A percentile compares a stretch with the other conserved stretches of the same genome.
Conservation (phyloP, 1,140 invertebrate species). For the Drosophila kanapiae region DNA sequence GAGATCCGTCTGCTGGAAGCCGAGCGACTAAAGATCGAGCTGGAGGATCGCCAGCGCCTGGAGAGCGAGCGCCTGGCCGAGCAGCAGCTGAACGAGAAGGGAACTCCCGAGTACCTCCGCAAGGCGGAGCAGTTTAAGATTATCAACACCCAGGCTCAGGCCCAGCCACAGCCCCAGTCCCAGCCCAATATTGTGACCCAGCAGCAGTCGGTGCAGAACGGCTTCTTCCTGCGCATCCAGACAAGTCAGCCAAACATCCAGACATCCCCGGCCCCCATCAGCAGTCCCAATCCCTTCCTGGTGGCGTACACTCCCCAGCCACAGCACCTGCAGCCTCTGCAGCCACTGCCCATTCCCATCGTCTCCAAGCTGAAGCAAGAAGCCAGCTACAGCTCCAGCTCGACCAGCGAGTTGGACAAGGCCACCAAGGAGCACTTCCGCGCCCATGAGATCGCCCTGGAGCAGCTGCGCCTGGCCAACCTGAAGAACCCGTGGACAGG, state of each 20-base stretch:
- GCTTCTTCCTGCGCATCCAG: slow-evolving; percentile 73
- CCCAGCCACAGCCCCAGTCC: slow-evolving; percentile 4
- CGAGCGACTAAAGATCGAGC: slow-evolving; percentile 53
- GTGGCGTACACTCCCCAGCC: slow-evolving; percentile 53
- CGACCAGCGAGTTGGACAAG: slow-evolving; percentile 61
- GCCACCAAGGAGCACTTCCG: slow-evolving; percentile 74
- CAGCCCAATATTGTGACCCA: slow-evolving; percentile 41
- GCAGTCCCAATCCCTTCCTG: slow-evolving; percentile 65
- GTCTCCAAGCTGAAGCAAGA: slow-evolving; percentile 13
- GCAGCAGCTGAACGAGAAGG: slow-evolving; percentile 26
- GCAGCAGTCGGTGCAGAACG: slow-evolving; percentile 73
- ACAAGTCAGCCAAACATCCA: slow-evolving; percentile 33
- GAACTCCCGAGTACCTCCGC: slow-evolving; percentile 12
- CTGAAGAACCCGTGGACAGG: slow-evolving; percentile 47
- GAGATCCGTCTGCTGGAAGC: slow-evolving; percentile 53
- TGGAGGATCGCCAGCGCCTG: slow-evolving; percentile 58
- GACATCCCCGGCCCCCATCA: background rate
- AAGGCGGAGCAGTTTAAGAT: slow-evolving; percentile 35
- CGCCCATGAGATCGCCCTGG: slow-evolving; percentile 75
- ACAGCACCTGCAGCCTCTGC: background rate
- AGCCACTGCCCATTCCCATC: slow-evolving; percentile 3
- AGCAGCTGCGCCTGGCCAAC: slow-evolving; percentile 79
- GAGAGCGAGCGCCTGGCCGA: slow-evolving; percentile 47
- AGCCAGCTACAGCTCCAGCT: slow-evolving; percentile 4
- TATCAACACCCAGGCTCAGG: slow-evolving; percentile 22